These are phyloP conservation scores for Ailuropoda melanoleuca DNA, from an alignment of 2,113 vertebrate species.

Conservation along the genomic window DNA sequence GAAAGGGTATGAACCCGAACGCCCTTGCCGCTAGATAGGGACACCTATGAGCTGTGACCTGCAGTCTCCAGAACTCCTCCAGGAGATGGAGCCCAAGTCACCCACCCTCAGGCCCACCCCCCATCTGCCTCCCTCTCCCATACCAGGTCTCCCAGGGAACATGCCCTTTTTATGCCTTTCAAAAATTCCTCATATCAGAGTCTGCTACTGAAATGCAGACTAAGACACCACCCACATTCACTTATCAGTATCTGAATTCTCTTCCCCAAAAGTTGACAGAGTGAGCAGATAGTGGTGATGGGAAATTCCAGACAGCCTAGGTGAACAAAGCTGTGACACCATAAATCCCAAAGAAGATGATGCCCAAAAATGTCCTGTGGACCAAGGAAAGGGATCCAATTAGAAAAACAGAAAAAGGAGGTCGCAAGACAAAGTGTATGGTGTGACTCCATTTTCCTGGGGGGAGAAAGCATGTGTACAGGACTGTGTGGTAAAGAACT, in stretches of 20 bases:
- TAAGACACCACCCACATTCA: neutral
- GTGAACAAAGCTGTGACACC: neutral
- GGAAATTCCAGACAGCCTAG: neutral
- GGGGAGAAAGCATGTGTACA: neutral
- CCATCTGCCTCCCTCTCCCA: neutral
- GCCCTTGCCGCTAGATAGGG: neutral
- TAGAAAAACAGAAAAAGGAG: neutral
- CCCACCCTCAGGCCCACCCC: no score
- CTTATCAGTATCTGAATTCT: neutral
- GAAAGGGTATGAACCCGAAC: neutral
- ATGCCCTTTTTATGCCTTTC: no score
- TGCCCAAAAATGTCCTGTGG: neutral
- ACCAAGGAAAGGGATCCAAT: neutral
- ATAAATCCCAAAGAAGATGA: neutral
- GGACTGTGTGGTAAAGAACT: neutral
- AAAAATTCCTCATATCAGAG: neutral
- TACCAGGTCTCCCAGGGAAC: neutral
- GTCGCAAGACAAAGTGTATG: neutral
- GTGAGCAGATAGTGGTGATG: no score
- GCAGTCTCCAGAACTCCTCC: neutral
- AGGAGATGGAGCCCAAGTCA: neutral
- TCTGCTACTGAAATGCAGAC: neutral
- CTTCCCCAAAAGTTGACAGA: neutral
- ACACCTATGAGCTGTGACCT: neutral
- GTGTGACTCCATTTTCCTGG: neutral